Evolutionary conservation across 2,797 vertebrate genomes (phyloP).

Genomic region (Spinus olivaceus): DNA sequence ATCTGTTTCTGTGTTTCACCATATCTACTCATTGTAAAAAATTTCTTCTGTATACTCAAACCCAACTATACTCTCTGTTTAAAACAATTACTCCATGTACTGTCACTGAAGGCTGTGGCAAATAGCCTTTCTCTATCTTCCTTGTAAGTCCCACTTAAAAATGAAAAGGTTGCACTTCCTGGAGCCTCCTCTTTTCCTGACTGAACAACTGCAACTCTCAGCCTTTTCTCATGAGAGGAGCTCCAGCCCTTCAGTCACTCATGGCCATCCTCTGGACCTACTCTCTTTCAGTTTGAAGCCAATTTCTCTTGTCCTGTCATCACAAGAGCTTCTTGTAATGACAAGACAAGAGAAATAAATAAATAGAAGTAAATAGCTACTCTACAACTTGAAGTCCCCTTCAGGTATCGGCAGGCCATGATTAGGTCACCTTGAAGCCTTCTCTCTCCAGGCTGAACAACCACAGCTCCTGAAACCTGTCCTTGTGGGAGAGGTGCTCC

Average conservation of each 20-base stretch:
- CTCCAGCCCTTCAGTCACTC: neutral
- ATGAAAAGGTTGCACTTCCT: accelerated
- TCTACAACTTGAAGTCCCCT: neutral
- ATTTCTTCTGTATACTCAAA: neutral
- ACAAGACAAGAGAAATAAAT: too few relatives aligned
- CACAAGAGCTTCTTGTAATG: neutral
- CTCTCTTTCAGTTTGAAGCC: neutral
- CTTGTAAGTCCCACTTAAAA: neutral
- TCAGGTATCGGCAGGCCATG: accelerated
- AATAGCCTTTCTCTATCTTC: neutral
- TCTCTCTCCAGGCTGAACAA: neutral
- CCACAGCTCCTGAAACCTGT: neutral
- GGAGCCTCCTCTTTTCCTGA: neutral
- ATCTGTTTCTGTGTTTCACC: neutral
- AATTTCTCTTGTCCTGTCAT: neutral
- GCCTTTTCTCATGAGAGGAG: neutral
- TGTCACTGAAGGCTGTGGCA: neutral
- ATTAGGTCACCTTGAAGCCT: neutral
- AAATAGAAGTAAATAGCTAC: neutral
- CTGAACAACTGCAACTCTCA: neutral
- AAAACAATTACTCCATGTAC: neutral
- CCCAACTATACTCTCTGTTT: neutral
- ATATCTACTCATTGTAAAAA: neutral
- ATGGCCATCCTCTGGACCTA: neutral
- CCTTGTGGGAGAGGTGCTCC: too few relatives aligned